Base-by-base conservation (phyloP, 2,797 vertebrate species). In the Erpetoichthys calabaricus region DNA sequence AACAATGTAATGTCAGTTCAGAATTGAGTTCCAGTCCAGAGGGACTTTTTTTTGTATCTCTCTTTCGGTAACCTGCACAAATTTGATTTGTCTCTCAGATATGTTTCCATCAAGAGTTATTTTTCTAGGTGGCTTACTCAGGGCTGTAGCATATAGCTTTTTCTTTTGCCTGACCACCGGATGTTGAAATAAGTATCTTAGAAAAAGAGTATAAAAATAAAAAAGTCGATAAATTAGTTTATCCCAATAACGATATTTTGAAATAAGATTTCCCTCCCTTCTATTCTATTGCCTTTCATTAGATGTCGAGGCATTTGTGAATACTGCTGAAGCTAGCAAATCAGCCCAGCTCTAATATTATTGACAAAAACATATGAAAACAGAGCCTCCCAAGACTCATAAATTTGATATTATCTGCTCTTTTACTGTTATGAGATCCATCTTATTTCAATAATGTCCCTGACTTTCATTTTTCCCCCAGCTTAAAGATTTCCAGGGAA, bases 401-500 rank as follows among this genome's bases (percentile, higher is more conserved):
- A 56, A 45, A n/a, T 53, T 41, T 45, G 56, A 60, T 56, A 54
- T 54, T 50, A 59, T 47, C 57, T 56, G 25, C 42, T 53, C 50
- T 10, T 44, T 5, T 9, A 7, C 6, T 56, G 61, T 59, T 47
- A 53, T 9, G 42, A 56, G 49, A 45, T 59, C 56, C 4, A 56
- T 58, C 9, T 51, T 51, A 51, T 62, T 63, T 56, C 45, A 53
- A 42, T 57, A 54, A 50, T 56, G 45, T 53, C 45, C 50, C 47
- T 47, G 7, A 7, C 3, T 49, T 44, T 50, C 45, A 53, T 47
- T 41, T 45, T n/a, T 54, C 41, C 44, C 41, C 5, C 51, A 44
- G 45, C 10, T 55, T 25, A 8, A 46, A 61, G 49, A 57, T 53
- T 57, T 56, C 41, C 10, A 44, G 47, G 60, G 8, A 60, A 57